Conservation (phyloP, 1,140 invertebrate genomes). For the Lepidurus arcticus region DNA sequence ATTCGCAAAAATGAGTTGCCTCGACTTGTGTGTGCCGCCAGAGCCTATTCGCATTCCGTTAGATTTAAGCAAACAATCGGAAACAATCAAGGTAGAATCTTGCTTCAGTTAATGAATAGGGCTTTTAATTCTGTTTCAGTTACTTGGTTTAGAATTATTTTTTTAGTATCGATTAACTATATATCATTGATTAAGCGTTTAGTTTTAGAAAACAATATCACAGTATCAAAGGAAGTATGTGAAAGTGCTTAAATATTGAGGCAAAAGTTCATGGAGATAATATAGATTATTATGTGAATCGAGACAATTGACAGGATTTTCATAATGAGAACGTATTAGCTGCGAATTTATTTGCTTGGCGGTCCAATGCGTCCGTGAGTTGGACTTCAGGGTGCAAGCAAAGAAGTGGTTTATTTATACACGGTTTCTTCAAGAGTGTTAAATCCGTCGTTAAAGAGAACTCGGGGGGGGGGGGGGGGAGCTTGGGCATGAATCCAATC, state of each 20-base stretch:
- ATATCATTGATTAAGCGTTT: not conserved
- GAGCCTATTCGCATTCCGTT: constrained; percentile 42
- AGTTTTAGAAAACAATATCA: not conserved
- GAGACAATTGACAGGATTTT: too few species aligned
- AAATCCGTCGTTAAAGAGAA: constrained; percentile 12
- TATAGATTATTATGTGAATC: too few species aligned
- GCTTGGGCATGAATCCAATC: not conserved
- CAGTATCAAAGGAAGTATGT: not conserved
- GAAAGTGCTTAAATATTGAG: not conserved
- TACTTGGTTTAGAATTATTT: too few species aligned
- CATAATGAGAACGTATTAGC: too few species aligned
- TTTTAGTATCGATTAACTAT: too few species aligned
- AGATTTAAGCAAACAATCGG: constrained; percentile 67
- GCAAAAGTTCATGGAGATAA: not conserved
- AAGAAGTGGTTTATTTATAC: constrained; percentile 16
- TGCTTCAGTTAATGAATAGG: not conserved
- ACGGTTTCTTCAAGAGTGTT: constrained; percentile 1
- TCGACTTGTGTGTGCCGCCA: not conserved
- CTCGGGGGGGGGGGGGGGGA: not conserved
- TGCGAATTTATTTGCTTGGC: too few species aligned
- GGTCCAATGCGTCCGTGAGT: too few species aligned
- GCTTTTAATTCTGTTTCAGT: not conserved
- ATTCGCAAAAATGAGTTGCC: not conserved
- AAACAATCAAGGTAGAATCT: constrained; percentile 61
- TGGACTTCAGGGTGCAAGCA: not conserved